Base-by-base conservation (phyloP, 2,797 vertebrate genomes). In the Enteromius trimaculatus region DNA sequence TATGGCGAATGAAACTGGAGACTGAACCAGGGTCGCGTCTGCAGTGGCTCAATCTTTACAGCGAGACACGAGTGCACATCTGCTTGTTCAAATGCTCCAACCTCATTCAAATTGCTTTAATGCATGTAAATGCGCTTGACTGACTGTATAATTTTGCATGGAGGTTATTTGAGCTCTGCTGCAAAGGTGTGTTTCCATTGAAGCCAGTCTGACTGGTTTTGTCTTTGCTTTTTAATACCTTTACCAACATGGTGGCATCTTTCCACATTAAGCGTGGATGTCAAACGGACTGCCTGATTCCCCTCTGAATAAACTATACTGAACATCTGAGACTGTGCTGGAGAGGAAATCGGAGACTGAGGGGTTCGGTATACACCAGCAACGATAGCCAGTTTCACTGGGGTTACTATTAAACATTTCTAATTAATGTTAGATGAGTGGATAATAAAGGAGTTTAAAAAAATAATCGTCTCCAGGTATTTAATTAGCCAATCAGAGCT, bases 1-100 rank as follows among this genome's bases (percentile, higher is more conserved):
- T 89, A 84, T 87, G 82, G 87, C 53, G 75, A 83, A 90, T 90
- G 87, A 91, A 88, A 89, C 86, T 85, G 85, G 83, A 81, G 86
- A 68, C 74, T 68, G 89, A 83, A 80, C 78, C 66, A n/a, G 76
- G 84, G 89, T 87, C 87, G 84, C 76, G 34, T 88, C 78, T 84
- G 85, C 49, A 88, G 85, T 86, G 69, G 75, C 77, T 84, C 76
- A 90, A 87, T 83, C 39, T 84, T 34, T 42, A 58, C 47, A 60
- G 19, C 16, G 70, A 82, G 79, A 74, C 49, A 23, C 76, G 37
- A 60, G 62, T 34, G 55, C 44, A 79, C 60, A 79, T 79, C 70
- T 78, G 79, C 66, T 78, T 60, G 74, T 80, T 77, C 65, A 77
- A 78, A 74, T 77, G 72, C 77, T 77, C 70, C 82, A 68, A 76